A percentile compares a stretch with the other conserved stretches of the same genome.
Evolutionary conservation across 2,888 invertebrate species (phyloP).

Genomic region (Yponomeuta cagnagella): DNA sequence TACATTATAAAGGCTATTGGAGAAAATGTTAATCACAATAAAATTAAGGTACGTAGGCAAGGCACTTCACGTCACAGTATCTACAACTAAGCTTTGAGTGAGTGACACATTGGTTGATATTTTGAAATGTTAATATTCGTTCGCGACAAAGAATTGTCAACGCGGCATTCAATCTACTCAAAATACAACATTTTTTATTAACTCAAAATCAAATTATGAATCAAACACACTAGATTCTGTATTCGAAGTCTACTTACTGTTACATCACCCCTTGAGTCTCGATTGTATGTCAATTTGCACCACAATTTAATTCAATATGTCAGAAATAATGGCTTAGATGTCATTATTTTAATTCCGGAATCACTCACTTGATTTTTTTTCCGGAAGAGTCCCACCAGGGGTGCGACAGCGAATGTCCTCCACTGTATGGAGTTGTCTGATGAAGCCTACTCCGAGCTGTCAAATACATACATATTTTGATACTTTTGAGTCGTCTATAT

Average conservation of each 20-base stretch:
- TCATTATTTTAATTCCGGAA: no score
- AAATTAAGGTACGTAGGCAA: background rate
- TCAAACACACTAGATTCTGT: constrained; percentile 9
- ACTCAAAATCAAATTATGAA: background rate
- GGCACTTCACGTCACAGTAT: background rate
- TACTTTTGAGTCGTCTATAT: no score
- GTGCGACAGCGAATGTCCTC: no score
- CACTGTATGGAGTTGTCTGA: no score
- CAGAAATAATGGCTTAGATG: no score
- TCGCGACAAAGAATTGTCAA: background rate
- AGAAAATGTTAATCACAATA: constrained; percentile 53
- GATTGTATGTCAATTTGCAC: no score
- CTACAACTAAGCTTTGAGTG: background rate
- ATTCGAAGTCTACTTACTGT: background rate
- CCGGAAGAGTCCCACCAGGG: no score
- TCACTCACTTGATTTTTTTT: no score
- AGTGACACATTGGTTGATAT: background rate
- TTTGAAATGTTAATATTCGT: background rate
- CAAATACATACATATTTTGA: no score
- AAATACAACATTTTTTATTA: background rate
- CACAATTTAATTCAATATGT: no score
- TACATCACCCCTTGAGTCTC: no score
- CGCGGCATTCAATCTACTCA: background rate
- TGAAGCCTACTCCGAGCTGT: no score
- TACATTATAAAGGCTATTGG: constrained; percentile 78